These are phyloP conservation scores for Eugnorisma glareosa DNA, from an alignment of 2,888 invertebrate species.

Conservation along the genomic window DNA sequence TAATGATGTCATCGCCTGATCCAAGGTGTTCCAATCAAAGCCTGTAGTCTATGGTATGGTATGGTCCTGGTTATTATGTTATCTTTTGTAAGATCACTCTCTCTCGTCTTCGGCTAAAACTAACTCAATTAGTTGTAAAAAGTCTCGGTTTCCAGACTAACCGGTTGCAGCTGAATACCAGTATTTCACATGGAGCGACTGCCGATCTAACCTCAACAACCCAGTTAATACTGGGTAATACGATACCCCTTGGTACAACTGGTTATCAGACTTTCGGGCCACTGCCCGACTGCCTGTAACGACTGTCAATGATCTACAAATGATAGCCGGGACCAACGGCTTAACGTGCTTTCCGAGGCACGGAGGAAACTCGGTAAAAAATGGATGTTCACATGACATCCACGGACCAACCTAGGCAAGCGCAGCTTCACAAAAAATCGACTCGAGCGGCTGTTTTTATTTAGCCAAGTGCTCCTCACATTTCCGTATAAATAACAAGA, in stretches of 20 bases:
- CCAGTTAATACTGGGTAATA: neutral
- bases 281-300: neutral
- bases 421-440: no score
- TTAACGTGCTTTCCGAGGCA: neutral
- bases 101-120: neutral
- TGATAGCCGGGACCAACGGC: neutral
- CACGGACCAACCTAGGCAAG: neutral
- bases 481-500: no score
- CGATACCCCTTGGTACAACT: neutral
- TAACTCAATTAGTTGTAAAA: neutral
- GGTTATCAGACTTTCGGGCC: neutral
- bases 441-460: neutral
- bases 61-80: neutral
- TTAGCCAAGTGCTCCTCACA: no score
- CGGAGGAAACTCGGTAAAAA: neutral
- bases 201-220: neutral
- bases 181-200: neutral
- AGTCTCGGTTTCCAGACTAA: neutral
- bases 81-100: neutral
- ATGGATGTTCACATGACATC: neutral
- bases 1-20: conserved; percentile 29
- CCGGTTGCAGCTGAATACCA: neutral
- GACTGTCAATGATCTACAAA: neutral
- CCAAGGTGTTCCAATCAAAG: neutral
- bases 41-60: neutral